Percentiles rank a stretch among this genome's conserved stretches.
These are phyloP conservation scores for Brachypterus glaber DNA, from an alignment of 2,888 invertebrate genomes.

Conservation along the genomic window DNA sequence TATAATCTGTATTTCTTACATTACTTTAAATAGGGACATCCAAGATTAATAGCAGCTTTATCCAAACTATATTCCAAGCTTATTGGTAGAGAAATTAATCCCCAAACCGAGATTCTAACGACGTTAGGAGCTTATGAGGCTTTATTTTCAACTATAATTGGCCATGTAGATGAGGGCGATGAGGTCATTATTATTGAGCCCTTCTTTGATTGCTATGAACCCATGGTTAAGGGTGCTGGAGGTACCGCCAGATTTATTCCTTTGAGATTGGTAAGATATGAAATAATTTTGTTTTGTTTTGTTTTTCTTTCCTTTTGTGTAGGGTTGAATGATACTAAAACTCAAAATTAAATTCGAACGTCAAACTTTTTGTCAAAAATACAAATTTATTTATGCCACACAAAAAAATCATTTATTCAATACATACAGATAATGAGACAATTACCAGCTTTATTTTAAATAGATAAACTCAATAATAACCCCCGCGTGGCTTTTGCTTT, in stretches of 20 bases:
- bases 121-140: conserved; percentile 94
- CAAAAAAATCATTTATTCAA: no score
- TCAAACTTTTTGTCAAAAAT: no score
- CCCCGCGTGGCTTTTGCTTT: no score
- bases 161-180: conserved; percentile 77
- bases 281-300: conserved; percentile 2
- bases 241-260: conserved; percentile 83
- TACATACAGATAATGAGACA: no score
- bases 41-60: conserved; percentile 74
- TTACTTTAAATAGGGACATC: conserved; percentile 96
- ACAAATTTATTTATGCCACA: no score
- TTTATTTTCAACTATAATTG: conserved; percentile 70
- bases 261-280: conserved; percentile 59
- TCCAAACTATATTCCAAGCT: conserved; percentile 77
- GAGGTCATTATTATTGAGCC: conserved; percentile 97
- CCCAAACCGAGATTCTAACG: conserved; percentile 76
- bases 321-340: no score
- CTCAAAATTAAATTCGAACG: no score
- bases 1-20: no score
- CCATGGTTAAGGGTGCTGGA: conserved; percentile 83
- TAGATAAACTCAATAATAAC: no score
- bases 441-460: no score
- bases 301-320: no score
- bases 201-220: conserved; percentile 96
- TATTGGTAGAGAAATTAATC: conserved; percentile 66